Evolutionary conservation across 37 sponge, comb jelly and placozoan genomes (phyloP), one percentile per base, ranked within the genome.

Genomic region (Crambe crambe): DNA sequence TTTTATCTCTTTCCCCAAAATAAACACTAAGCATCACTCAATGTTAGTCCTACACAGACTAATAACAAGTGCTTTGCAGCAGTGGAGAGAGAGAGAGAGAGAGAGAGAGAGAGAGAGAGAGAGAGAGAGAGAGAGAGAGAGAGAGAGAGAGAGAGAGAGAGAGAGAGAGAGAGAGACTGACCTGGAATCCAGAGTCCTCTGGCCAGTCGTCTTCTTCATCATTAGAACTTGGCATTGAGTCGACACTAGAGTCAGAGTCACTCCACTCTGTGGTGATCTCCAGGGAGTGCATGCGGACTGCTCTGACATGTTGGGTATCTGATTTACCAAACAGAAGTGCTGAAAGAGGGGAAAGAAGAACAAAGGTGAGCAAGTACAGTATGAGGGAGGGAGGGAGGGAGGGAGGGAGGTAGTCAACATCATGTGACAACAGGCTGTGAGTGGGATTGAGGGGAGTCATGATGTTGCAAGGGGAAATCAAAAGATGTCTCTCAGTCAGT

Each of bases 171-270:
- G 57, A 66, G 68, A 68, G 68, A 66, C 30, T 54, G 20, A 83
- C 83, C 57, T 74, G 47, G 29, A 62, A 83, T n/a, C 83, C 83
- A 39, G 75, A 41, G 0, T 56, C 20, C 67, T 44, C 21, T 0
- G 83, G 83, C 83, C 83, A 83, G 75, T 83, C 83, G 8, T 31
- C 65, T 30, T 83, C 83, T 0, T n/a, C 54, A 20, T 36, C 40
- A 1, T 15, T 22, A 57, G 67, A 56, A 43, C 30, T 39, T 5
- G 69, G 81, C 42, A 80, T 56, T 0, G 83, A 83, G 68, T 83
- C 83, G 2, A 83, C 41, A 26, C 83, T 83, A 17, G 83, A 83
- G 83, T 83, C 83, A 0, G 83, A 83, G 56, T 51, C 83, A 62
- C 74, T 68, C 83, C 83, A 77, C 9, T 71, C 54, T n/a, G n/a